Evolutionary conservation across 2,888 invertebrate species (phyloP).

Genomic region (Halocaridina rubra): DNA sequence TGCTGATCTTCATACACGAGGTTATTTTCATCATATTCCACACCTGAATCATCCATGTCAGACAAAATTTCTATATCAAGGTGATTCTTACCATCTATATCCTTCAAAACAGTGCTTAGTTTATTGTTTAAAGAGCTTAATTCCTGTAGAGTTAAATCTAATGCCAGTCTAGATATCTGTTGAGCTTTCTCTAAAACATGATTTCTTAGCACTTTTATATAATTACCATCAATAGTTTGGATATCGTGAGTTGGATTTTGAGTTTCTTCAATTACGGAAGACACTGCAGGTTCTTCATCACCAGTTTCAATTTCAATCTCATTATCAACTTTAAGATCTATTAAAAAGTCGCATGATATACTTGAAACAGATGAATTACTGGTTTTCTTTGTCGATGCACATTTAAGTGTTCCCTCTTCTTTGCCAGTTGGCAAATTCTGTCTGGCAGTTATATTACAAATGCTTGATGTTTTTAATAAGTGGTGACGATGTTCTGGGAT

Average conservation of each 20-base stretch:
- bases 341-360: not conserved
- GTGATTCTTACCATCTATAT: not conserved
- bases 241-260: too few relatives aligned
- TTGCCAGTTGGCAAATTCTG: constrained; percentile 20
- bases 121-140: not conserved
- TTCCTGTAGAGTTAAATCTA: constrained; percentile 2
- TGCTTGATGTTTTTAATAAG: constrained; percentile 23
- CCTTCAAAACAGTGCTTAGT: not conserved
- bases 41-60: not conserved
- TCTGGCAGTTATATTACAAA: constrained; percentile 16
- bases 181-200: constrained; percentile 13
- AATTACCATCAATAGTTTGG: not conserved
- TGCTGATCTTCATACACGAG: constrained; percentile 12
- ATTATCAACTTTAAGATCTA: constrained; percentile 9
- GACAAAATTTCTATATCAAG: constrained; percentile 36
- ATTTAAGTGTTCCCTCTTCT: not conserved
- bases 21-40: not conserved
- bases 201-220: not conserved
- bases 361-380: not conserved
- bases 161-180: constrained; percentile 8
- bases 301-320: constrained; percentile 12
- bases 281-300: not conserved
- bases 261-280: too few relatives aligned
- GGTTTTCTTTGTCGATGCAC: not conserved
- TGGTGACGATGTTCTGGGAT: constrained; percentile 45